These are phyloP conservation scores for Phortica okadai DNA, from an alignment of 2,888 invertebrate genomes.

Conservation along the genomic window DNA sequence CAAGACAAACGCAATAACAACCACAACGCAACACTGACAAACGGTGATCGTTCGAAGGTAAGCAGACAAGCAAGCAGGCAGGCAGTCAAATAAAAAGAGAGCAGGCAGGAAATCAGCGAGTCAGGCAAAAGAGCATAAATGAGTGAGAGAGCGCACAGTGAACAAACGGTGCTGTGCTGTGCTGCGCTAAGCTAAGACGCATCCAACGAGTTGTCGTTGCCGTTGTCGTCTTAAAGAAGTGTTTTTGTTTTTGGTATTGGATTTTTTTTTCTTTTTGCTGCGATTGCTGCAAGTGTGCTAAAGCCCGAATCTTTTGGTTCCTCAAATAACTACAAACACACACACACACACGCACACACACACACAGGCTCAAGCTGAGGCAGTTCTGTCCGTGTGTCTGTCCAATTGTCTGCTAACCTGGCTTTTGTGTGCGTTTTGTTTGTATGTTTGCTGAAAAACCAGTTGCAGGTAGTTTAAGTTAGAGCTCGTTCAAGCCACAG, in stretches of 20 bases:
- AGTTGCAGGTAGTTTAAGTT: slow-evolving; percentile 74
- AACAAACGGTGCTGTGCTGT: not conserved
- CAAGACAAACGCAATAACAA: slow-evolving; percentile 17
- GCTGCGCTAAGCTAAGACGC: not conserved
- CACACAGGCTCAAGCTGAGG: not conserved
- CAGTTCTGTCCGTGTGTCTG: slow-evolving; percentile 30
- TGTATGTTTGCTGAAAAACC: slow-evolving; percentile 59
- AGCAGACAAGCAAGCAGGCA: slow-evolving; percentile 15
- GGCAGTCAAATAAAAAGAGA: not conserved
- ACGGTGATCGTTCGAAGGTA: slow-evolving; percentile 11
- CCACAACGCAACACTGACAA: not conserved
- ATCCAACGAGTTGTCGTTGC: not conserved
- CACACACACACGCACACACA: not conserved
- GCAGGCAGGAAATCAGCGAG: not conserved
- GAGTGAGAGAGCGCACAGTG: not conserved
- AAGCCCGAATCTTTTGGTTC: slow-evolving; percentile 23
- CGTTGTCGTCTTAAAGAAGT: not conserved
- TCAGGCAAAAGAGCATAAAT: not conserved
- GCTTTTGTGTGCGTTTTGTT: slow-evolving; percentile 48
- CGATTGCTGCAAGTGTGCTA: slow-evolving; percentile 15
- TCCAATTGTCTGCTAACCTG: slow-evolving; percentile 42
- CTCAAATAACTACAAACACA: not conserved
- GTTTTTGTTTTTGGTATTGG: too few species aligned
- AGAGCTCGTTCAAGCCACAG: slow-evolving; percentile 43
- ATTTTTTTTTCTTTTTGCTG: too few species aligned